Evolutionary conservation across 2,797 vertebrate genomes (phyloP).

Genomic region (Scyliorhinus canicula): DNA sequence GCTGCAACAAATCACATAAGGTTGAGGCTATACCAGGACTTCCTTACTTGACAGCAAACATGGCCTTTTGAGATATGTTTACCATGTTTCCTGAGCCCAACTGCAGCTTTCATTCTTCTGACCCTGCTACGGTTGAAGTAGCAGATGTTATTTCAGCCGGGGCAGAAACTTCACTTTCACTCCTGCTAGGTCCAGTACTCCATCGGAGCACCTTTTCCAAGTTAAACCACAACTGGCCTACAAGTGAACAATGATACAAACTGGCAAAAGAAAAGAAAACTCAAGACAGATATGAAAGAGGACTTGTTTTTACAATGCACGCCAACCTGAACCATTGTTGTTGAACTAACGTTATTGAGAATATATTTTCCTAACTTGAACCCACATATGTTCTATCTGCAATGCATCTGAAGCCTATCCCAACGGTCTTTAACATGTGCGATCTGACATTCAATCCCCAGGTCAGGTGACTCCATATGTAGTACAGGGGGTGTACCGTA

Average conservation of each 20-base stretch:
- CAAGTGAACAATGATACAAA: background rate
- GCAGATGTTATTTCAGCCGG: background rate
- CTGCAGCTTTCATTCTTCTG: background rate
- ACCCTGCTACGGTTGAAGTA: background rate
- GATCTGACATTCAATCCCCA: no score
- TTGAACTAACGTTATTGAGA: no score
- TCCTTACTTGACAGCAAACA: background rate
- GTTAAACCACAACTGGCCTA: background rate
- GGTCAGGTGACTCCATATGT: no score
- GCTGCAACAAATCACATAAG: background rate
- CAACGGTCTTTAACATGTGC: no score
- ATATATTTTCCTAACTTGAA: no score
- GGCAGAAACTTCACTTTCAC: background rate
- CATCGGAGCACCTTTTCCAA: background rate
- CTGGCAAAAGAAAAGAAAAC: background rate
- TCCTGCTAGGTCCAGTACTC: background rate
- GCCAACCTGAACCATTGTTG: no score
- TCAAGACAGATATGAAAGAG: background rate
- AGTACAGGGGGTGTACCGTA: no score
- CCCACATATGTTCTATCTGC: no score
- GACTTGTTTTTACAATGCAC: background rate
- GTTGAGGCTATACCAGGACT: background rate
- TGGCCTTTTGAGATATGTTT: background rate
- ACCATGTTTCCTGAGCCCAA: background rate
- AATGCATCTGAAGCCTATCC: no score